These are phyloP conservation scores for Cebidichthys violaceus DNA, from an alignment of 2,113 vertebrate species.

Conservation along the genomic window DNA sequence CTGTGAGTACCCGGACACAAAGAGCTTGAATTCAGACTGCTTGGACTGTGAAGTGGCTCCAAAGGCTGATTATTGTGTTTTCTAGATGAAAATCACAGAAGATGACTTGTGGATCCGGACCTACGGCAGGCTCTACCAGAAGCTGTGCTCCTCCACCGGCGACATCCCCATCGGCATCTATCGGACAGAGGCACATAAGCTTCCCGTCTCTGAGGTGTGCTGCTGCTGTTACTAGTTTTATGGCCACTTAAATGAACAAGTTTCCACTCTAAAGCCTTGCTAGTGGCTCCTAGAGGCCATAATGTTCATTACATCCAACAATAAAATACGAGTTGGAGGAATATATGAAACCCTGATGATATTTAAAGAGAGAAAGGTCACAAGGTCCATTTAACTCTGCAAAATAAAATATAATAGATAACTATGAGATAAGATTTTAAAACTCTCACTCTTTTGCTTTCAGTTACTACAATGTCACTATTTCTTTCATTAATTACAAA, in stretches of 20 bases:
- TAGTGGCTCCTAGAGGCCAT: background rate
- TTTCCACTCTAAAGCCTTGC: background rate
- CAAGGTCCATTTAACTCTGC: background rate
- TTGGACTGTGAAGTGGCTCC: background rate
- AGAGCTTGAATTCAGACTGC: background rate
- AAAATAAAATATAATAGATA: background rate
- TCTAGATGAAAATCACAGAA: constrained; percentile 87
- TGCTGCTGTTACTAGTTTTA: background rate
- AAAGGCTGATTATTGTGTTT: constrained; percentile 15
- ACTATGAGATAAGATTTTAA: no score
- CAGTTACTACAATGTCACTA: background rate
- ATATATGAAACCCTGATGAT: background rate
- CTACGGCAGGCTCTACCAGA: constrained; percentile 87
- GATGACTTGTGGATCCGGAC: constrained; percentile 88
- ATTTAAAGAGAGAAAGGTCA: background rate
- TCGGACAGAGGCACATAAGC: constrained; percentile 85
- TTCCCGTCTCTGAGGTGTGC: constrained; percentile 85
- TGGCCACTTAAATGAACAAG: background rate
- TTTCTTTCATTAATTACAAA: background rate
- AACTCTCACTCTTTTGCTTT: background rate
- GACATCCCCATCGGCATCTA: constrained; percentile 90
- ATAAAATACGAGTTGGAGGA: background rate
- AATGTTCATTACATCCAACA: background rate
- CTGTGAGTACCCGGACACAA: constrained; percentile 75
- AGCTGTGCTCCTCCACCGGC: constrained; percentile 86